Base-by-base conservation (phyloP, 2,797 vertebrate species). In the Tauraco hartlaubi region DNA sequence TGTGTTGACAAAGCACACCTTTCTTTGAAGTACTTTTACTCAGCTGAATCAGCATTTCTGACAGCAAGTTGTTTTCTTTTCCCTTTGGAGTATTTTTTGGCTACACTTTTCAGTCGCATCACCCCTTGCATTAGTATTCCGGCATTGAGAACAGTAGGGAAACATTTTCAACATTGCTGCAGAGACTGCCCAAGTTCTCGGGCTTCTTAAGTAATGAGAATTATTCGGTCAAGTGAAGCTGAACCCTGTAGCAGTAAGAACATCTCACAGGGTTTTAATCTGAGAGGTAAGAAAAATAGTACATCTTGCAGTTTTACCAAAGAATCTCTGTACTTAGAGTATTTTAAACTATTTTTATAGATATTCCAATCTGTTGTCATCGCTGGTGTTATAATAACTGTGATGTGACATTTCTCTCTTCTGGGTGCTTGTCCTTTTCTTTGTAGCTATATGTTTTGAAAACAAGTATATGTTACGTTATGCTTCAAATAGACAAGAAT, bases 121-220 rank as follows among this genome's bases (percentile, higher is more conserved):
- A 62, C 39, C 51, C 37, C 75, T 43, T 91, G 59, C 76, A 84
- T 94, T 95, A 91, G 73, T 95, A 95, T 92, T 94, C 76, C 63
- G 25, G 51, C 59, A 75, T 6, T 62, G 82, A 76, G 66, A 81
- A 80, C 35, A 81, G 61, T 6, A 72, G 52, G 84, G 91, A 75
- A 95, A 78, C 41, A 14, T 64, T 95, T 84, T 90, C 69, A 41
- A 0, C 4, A 2, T 69, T 74, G 72, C 84, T 91, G 79, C 49
- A 88, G 91, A 90, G 81, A 14, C 44, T 88, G 91, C 41, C 63
- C 59, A 76, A 76, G 18, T 64, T 91, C 90, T 73, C 62, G 75
- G 82, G 58, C 69, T 93, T 69, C 64, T 73, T 78, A 59, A 86
- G 37, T 81, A 63, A 63, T 31, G 67, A 74, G 69, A 82, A 86